These are phyloP conservation scores for Mustela nigripes DNA, from an alignment of 2,113 vertebrate genomes.

Conservation along the genomic window DNA sequence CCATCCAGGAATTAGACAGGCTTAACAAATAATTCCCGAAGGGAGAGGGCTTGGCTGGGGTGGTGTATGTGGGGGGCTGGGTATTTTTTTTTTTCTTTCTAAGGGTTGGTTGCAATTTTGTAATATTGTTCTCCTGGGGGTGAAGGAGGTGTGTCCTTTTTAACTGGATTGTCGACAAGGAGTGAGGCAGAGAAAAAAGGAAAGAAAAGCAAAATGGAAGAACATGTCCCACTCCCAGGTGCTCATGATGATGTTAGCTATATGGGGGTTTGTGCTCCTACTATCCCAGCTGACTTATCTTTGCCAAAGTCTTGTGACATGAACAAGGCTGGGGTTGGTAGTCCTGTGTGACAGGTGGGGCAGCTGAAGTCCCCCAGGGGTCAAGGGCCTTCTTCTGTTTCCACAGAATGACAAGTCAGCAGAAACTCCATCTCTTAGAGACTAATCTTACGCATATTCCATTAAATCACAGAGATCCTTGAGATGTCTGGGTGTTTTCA, in stretches of 20 bases:
- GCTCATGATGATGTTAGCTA: rapidly evolving
- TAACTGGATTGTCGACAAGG: neutral
- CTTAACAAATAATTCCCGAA: slow-evolving; percentile 23
- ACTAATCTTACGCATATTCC: neutral
- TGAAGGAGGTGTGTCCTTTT: neutral
- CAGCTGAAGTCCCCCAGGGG: neutral
- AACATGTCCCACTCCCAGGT: neutral
- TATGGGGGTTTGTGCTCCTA: rapidly evolving
- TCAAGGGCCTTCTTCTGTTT: too few species aligned
- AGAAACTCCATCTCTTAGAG: neutral
- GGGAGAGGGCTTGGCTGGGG: neutral
- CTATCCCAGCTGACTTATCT: neutral
- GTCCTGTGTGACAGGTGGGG: neutral
- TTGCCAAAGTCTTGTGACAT: neutral
- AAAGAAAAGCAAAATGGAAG: neutral
- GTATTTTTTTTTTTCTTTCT: neutral
- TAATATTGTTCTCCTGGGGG: neutral
- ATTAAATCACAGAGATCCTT: neutral
- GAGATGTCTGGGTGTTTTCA: neutral
- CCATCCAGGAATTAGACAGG: neutral
- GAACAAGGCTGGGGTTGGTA: rapidly evolving
- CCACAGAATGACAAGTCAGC: rapidly evolving
- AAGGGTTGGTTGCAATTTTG: neutral
- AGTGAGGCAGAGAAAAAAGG: neutral
- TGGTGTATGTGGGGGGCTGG: neutral